Conservation (phyloP, 2,797 vertebrate species). For the Trachops cirrhosus region DNA sequence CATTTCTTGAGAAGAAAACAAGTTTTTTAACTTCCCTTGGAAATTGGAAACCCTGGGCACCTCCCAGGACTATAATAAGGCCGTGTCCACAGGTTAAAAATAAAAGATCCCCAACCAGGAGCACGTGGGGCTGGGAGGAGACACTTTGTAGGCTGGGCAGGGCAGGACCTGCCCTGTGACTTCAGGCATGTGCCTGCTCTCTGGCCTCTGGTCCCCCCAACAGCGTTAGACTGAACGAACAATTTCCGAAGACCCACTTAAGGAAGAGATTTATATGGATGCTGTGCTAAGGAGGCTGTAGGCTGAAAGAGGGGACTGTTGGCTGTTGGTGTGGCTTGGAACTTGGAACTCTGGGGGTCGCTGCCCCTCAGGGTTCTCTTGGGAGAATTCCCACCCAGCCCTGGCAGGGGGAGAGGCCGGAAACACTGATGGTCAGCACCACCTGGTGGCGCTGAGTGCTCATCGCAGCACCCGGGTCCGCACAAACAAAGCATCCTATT, state of each 20-base stretch:
- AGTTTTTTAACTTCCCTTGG: background rate
- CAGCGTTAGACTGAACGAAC: fast-evolving
- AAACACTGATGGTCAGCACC: background rate
- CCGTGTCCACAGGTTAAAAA: conserved; percentile 27
- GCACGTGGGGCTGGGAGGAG: background rate
- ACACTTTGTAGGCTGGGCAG: fast-evolving
- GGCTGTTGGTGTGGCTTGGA: background rate
- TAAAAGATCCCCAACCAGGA: conserved; percentile 23
- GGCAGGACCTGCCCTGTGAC: background rate
- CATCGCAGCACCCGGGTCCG: background rate
- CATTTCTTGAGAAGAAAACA: background rate
- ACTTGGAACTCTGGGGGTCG: background rate
- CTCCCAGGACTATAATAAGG: conserved; percentile 31
- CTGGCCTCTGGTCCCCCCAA: background rate
- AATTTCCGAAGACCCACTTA: background rate
- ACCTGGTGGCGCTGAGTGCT: background rate
- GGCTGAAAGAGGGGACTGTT: background rate
- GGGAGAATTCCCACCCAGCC: background rate
- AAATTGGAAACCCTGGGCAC: background rate
- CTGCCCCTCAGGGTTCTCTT: background rate
- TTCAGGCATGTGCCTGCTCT: background rate
- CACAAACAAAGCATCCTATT: fast-evolving
- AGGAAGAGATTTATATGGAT: background rate
- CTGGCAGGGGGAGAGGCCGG: background rate
- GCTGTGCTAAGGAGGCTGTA: background rate